These are phyloP conservation scores for Leiothrix lutea DNA, from an alignment of 2,113 vertebrate genomes.

Conservation along the genomic window DNA sequence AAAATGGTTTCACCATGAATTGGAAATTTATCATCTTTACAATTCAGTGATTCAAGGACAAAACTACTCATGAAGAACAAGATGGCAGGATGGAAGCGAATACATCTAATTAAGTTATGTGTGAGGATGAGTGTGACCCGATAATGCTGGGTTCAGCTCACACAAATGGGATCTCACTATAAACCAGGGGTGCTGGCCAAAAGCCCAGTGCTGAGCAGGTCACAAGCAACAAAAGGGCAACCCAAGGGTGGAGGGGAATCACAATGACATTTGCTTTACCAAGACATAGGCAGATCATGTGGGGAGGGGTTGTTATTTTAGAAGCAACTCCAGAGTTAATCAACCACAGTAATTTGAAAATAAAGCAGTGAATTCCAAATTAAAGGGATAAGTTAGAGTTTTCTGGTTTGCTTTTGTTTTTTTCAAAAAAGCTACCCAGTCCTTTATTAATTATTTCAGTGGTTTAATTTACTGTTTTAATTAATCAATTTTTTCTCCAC, in stretches of 20 bases:
- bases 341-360: background rate
- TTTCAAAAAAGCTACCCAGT: background rate
- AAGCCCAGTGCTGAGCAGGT: background rate
- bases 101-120: background rate
- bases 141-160: background rate
- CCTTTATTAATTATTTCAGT: background rate
- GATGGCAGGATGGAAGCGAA: background rate
- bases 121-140: background rate
- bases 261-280: background rate
- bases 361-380: background rate
- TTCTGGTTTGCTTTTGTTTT: background rate
- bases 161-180: background rate
- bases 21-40: rapidly evolving
- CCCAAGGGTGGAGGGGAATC: background rate
- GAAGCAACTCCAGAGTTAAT: background rate
- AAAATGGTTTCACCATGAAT: background rate
- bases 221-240: background rate
- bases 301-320: background rate
- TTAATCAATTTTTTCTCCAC: background rate
- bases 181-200: background rate
- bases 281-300: background rate
- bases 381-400: background rate
- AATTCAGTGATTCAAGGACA: background rate
- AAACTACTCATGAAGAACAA: background rate
- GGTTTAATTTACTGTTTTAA: background rate